Base-by-base conservation (phyloP, 1,140 invertebrate genomes). In the Spodoptera frugiperda region DNA sequence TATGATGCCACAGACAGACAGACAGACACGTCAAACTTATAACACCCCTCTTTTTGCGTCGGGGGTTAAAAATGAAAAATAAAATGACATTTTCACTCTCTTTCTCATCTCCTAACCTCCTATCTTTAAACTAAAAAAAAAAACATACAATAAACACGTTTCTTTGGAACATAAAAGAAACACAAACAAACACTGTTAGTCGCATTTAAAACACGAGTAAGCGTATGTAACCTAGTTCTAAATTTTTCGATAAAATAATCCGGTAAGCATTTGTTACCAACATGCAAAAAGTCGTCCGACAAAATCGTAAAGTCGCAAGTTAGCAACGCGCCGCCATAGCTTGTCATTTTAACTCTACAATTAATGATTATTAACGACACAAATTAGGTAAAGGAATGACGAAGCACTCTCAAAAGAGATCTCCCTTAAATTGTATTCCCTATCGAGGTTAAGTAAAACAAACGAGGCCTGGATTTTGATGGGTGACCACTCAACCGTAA, bases 311-410 rank as follows among this genome's bases (percentile, higher is more conserved):
- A 53, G 19, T 33, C 65, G 49, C 48, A 54, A 17, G 49, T 54
- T 2, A 39, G 17, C 12, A 19, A 55, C 12, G 11, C 10, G 0
- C 12, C 10, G 6, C 59, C 11, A 17, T n/a, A n/a, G 25, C 39
- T 19, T 59, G 39, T 72, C 33, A 72, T 72, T 72, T 57, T 14
- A 59, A 21, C 19, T 44, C 21, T 12, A 59, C 55, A 44, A 71
- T 71, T 54, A 72, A 72, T 57, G 54, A 70, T 51, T 2, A 70
- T 70, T 21, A 72, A 46, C 25, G 48, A 72, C 33, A 48, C 46
- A 71, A 71, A 57, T 72, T 21, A 48, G 70, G 6, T 10, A 46
- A 19, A 55, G 4, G 12, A 46, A 55, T 48, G 33, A 57, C 30
- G n/a, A 19, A 3, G 53, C 51, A 39, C 33, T 30, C 33, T 15